Evolutionary conservation across 2,113 vertebrate genomes (phyloP), one percentile per base, ranked within the genome.

Genomic region (Maylandia zebra): DNA sequence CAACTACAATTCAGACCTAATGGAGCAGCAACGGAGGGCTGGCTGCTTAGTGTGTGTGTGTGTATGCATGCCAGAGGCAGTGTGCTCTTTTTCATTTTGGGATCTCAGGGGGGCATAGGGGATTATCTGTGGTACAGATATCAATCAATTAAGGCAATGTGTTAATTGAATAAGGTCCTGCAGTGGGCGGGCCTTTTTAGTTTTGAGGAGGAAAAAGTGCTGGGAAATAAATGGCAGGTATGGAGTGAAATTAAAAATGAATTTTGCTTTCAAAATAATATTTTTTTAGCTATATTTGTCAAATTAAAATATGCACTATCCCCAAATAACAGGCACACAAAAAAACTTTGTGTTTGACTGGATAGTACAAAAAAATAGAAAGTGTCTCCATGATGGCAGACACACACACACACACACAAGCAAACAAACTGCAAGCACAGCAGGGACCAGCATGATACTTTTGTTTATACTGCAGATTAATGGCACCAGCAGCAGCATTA

Each of bases 1-100:
- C 97, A 96, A 96, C 95, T 95, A 97, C 97, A 97, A 97, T 98
- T 97, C 97, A 97, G 95, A 93, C 95, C 96, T 97, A 97, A 98
- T 98, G 97, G 97, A 98, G 97, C 97, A 95, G 96, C 94, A 93
- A 91, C 89, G 7, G 88, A 88, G 85, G 86, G 64, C 86, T 88
- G 85, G 71, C 89, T 69, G 80, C 48, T 45, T 22, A 56, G 78
- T 83, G 82, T 30, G 56, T 64, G 71, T 81, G 81, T 79, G 79
- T 43, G 84, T 66, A 2, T 36, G 36, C 43, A 71, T 80, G 76
- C 83, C 82, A 22, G 83, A 82, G 53, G 30, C 12, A 14, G 81
- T 19, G 52, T 81, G 82, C 86, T 87, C 85, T 85, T 91, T 93
- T 88, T 90, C 43, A 81, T 92, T 93, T 91, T 86, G 74, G 89